Evolutionary conservation across 2,113 vertebrate species (phyloP).

Genomic region (Nannobrachium achirus): DNA sequence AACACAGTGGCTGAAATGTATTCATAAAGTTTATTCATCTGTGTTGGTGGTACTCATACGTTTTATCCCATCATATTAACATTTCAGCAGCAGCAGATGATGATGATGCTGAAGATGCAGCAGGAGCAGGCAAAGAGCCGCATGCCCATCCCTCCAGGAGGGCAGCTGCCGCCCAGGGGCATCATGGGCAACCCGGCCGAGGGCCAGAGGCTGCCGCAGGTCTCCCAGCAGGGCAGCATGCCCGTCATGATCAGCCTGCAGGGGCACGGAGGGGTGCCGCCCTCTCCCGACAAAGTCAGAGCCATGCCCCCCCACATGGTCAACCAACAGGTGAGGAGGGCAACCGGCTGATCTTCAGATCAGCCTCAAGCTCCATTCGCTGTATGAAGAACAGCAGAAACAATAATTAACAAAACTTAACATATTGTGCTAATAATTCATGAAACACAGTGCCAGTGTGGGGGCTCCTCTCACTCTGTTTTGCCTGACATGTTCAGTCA

Average conservation of each 20-base stretch:
- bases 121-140: slow-evolving; percentile 88
- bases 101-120: slow-evolving; percentile 97
- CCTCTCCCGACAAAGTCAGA: slow-evolving; percentile 93
- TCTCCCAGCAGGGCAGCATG: slow-evolving; percentile 87
- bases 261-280: slow-evolving; percentile 87
- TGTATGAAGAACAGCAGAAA: too few relatives aligned
- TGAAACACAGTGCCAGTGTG: too few relatives aligned
- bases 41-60: too few relatives aligned
- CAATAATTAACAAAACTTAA: too few relatives aligned
- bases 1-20: too few relatives aligned
- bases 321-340: slow-evolving; percentile 78
- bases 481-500: too few relatives aligned
- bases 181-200: slow-evolving; percentile 84
- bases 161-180: slow-evolving; percentile 84
- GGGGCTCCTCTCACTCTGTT: too few relatives aligned
- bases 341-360: background rate
- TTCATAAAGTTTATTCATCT: too few relatives aligned
- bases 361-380: too few relatives aligned
- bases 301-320: slow-evolving; percentile 86
- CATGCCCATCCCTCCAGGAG: slow-evolving; percentile 87
- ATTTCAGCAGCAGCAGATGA: slow-evolving; percentile 88
- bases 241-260: slow-evolving; percentile 95
- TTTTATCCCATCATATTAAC: slow-evolving; percentile 40
- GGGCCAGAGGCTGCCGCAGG: slow-evolving; percentile 85
- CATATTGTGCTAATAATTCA: too few relatives aligned